Base-by-base conservation (phyloP, 1,140 invertebrate species). In the Phymorhynchus buccinoides region DNA sequence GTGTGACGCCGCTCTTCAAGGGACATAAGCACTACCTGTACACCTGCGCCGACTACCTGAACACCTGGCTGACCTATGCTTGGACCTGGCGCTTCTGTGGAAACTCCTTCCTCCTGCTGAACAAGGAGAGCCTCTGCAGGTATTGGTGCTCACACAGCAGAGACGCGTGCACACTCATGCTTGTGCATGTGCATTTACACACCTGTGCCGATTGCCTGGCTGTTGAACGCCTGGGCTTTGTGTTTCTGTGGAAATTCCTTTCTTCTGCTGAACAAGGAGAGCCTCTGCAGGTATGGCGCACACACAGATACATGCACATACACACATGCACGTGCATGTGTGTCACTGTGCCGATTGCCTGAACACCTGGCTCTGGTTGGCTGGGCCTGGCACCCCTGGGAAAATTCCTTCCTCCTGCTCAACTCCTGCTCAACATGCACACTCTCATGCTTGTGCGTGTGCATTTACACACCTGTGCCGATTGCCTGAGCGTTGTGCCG, bases 91-190 rank as follows among this genome's bases (percentile, higher is more conserved):
- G 41, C 27, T 22, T 84, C 22, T 86, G 81, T 86, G 85, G 85
- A 35, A 86, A 86, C 75, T 80, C 82, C n/a, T 86, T 84, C 62
- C 39, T 79, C 75, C 75, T 86, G 18, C n/a, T 86, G 16, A 79
- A 83, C 44, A 86, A 84, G 44, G 81, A 86, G n/a, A 78, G 77
- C 22, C 9, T 86, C 9, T 80, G 73, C 52, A 80, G 75, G 85
- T 86, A 6, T 30, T 14, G 3, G 39, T 78, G 22, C 27, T 14
- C n/a, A n/a, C n/a, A n/a, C n/a, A n/a, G n/a, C n/a, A n/a, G n/a
- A n/a, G n/a, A n/a, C n/a, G n/a, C n/a, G n/a, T n/a, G n/a, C n/a
- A n/a, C n/a, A n/a, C n/a, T n/a, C n/a, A n/a, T n/a, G n/a, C n/a
- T n/a, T n/a, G n/a, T n/a, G n/a, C n/a, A n/a, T n/a, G n/a, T n/a